Conservation (phyloP, 2,888 invertebrate genomes). For the Altica lythri region DNA sequence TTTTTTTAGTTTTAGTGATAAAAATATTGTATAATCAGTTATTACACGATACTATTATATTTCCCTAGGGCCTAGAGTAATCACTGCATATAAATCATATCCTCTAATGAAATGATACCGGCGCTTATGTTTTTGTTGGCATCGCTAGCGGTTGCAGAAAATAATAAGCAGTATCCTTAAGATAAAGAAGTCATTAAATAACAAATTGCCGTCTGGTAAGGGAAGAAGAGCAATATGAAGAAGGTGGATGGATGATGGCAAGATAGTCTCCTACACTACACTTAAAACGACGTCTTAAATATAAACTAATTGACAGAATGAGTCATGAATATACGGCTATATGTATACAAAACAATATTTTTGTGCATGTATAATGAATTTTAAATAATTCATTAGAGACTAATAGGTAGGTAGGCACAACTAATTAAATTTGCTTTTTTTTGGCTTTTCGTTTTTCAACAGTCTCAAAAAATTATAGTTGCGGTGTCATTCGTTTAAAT, state of each 20-base stretch:
- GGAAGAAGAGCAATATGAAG: slow-evolving; percentile 1
- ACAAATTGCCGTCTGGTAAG: neutral
- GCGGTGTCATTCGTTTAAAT: too few relatives aligned
- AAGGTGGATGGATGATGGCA: neutral
- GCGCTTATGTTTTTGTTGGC: neutral
- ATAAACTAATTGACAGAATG: slow-evolving; percentile 1
- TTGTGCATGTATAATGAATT: too few relatives aligned
- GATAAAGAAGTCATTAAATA: slow-evolving; percentile 9
- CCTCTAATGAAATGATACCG: neutral
- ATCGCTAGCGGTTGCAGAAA: slow-evolving; percentile 1
- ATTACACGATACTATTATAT: too few relatives aligned
- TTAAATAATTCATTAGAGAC: too few relatives aligned
- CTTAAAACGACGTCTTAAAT: neutral
- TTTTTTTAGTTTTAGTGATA: too few relatives aligned
- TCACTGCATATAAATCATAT: neutral
- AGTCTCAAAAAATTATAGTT: too few relatives aligned
- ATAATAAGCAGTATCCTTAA: slow-evolving; percentile 7
- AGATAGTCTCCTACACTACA: neutral
- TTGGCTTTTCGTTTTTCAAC: too few relatives aligned
- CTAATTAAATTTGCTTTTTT: too few relatives aligned
- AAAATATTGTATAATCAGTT: too few relatives aligned
- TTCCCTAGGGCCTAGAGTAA: too few relatives aligned
- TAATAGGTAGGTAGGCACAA: too few relatives aligned
- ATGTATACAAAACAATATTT: too few relatives aligned
- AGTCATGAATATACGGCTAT: neutral